Base-by-base conservation (phyloP, 1,140 invertebrate species). In the Monochamus saltuarius region DNA sequence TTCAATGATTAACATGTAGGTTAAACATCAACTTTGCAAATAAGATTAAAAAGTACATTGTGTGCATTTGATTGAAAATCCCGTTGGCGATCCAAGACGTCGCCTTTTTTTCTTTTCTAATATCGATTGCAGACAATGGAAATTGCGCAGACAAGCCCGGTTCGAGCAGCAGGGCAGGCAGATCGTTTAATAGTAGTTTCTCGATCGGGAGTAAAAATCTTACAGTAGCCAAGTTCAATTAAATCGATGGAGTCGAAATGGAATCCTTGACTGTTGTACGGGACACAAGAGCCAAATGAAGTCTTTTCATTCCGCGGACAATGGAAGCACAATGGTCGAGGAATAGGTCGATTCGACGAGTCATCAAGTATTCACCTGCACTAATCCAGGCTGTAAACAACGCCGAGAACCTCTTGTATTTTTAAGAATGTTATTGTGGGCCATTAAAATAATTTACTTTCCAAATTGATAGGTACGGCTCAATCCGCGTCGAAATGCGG, bases 391-490 rank as follows among this genome's bases (percentile, higher is more conserved):
- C 43, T 62, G 64, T 62, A 38, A 38, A 67, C 61, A 67, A 67
- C 52, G 60, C 67, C 53, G 56, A 49, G 53, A 59, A 61, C 36
- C 54, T 36, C 42, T 66, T 62, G 55, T 61, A 56, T 57, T 67
- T 69, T 67, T 59, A 58, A 67, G 64, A 64, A 64, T 69, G 62
- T 71, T 70, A 68, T 68, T 66, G 64, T 66, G 42, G 57, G 39
- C 52, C 57, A 66, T 62, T 66, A 62, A 71, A 68, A 71, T 71
- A 69, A 71, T 71, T 71, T 68, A 68, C 57, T 71, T 67, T 71
- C 62, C 62, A 65, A 69, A 68, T 70, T 70, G 66, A 70, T 70
- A 68, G 62, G 59, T 66, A 71, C 62, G 62, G 61, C 64, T 69
- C 67, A 68, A 68, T 69, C 62, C 45, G 62, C 62, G 66, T 65